Evolutionary conservation across 2,888 invertebrate genomes (phyloP).

Genomic region (Linyphia triangularis): DNA sequence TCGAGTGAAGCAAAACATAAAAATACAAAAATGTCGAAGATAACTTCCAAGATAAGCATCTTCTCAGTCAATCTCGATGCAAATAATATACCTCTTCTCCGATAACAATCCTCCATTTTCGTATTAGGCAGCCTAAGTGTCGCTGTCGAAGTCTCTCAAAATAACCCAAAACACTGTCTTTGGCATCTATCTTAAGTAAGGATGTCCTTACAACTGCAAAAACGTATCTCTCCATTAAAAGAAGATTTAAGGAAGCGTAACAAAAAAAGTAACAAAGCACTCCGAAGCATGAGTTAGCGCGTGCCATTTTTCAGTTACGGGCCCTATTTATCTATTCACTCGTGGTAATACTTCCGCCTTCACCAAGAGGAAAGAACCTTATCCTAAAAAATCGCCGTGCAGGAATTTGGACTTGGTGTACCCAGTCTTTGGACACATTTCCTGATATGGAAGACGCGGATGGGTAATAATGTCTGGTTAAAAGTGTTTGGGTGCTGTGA

Average conservation of each 20-base stretch:
- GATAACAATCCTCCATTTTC: not conserved
- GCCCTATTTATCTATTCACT: slow-evolving; percentile 33
- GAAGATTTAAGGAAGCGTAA: not conserved
- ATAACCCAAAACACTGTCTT: not conserved
- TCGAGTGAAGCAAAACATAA: not conserved
- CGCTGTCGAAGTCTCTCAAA: not conserved
- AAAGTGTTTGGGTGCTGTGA: not conserved
- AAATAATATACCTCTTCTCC: not conserved
- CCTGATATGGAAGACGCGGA: not conserved
- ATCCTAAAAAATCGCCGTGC: slow-evolving; percentile 20
- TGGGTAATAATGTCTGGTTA: not conserved
- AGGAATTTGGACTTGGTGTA: slow-evolving; percentile 28
- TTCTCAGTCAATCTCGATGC: slow-evolving; percentile 3
- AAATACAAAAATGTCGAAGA: not conserved
- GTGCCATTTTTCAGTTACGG: slow-evolving; percentile 44
- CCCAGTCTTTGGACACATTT: not conserved
- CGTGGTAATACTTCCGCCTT: slow-evolving; percentile 40
- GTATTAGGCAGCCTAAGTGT: not conserved
- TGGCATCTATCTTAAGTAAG: slow-evolving; percentile 3
- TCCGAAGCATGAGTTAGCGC: slow-evolving; percentile 8
- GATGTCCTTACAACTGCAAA: not conserved
- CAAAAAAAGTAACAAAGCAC: not conserved
- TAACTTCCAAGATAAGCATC: not conserved
- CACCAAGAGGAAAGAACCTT: slow-evolving; percentile 15
- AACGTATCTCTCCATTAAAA: not conserved